Conservation (phyloP, 2,797 vertebrate genomes). For the Acridotheres tristis region DNA sequence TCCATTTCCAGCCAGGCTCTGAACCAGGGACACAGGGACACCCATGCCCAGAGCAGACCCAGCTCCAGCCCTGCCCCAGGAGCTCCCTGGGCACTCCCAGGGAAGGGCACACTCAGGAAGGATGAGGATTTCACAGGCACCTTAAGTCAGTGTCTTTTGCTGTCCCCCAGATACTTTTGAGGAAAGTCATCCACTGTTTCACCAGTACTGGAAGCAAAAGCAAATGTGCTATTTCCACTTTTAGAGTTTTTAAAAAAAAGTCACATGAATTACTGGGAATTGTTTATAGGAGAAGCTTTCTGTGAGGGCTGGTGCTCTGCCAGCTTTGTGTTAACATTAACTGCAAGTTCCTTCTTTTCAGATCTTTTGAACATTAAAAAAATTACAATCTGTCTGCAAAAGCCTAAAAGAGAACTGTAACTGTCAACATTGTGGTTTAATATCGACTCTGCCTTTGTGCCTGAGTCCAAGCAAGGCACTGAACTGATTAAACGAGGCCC, state of each 20-base stretch:
- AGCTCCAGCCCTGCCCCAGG: neutral
- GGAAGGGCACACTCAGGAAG: neutral
- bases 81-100: neutral
- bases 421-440: conserved; percentile 48
- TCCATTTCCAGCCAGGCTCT: accelerated
- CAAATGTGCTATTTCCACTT: conserved; percentile 55
- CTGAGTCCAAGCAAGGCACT: neutral
- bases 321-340: conserved; percentile 69
- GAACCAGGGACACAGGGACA: neutral
- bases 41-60: accelerated
- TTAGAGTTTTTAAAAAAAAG: conserved; percentile 26
- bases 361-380: conserved; percentile 59
- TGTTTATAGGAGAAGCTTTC: conserved; percentile 55
- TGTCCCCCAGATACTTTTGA: conserved; percentile 6
- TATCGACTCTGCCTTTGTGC: neutral
- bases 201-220: conserved; percentile 7
- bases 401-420: conserved; percentile 52
- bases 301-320: conserved; percentile 57
- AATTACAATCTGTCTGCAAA: conserved; percentile 65
- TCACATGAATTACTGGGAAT: conserved; percentile 56
- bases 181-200: conserved; percentile 28
- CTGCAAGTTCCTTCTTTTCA: conserved; percentile 64
- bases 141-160: neutral
- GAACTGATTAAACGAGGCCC: neutral
- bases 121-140: neutral